Conservation (phyloP, 1,140 invertebrate species). For the Diachasma alloeum region DNA sequence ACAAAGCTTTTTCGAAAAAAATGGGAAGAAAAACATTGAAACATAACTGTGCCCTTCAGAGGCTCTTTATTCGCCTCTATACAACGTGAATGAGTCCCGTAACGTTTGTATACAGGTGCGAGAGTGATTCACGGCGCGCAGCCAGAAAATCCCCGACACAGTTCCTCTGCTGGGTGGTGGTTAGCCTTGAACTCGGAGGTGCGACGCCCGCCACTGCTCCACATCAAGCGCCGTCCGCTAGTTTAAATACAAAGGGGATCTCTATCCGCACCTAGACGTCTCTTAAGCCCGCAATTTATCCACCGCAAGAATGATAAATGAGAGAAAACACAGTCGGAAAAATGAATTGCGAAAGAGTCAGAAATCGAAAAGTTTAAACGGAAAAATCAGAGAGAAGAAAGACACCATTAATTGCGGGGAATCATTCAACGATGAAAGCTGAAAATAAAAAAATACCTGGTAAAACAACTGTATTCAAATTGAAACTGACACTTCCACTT, state of each 20-base stretch:
- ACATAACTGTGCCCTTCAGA: not conserved
- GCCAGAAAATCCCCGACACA: conserved; percentile 30
- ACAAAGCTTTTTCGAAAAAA: not conserved
- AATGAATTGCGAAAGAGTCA: no score
- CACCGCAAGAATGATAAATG: no score
- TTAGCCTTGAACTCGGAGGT: conserved; percentile 58
- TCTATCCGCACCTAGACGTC: conserved; percentile 14
- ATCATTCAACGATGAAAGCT: not conserved
- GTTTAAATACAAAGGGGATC: conserved; percentile 1
- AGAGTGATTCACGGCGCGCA: conserved; percentile 28
- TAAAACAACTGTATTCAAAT: no score
- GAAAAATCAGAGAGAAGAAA: no score
- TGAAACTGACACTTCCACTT: no score
- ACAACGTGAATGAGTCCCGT: conserved; percentile 24
- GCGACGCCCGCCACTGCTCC: conserved; percentile 43
- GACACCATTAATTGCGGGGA: not conserved
- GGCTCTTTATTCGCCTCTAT: conserved; percentile 12
- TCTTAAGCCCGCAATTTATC: not conserved
- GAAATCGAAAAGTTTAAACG: no score
- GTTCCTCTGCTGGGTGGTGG: conserved; percentile 41
- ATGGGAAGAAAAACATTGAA: not conserved
- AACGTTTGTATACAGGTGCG: conserved; percentile 22
- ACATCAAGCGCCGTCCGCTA: conserved; percentile 29
- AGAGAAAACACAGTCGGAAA: no score
- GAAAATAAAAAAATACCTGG: no score